phyloP scores from a whole-genome alignment of 1,140 invertebrate genomes.

The Protaetia brevitarsis region DNA sequence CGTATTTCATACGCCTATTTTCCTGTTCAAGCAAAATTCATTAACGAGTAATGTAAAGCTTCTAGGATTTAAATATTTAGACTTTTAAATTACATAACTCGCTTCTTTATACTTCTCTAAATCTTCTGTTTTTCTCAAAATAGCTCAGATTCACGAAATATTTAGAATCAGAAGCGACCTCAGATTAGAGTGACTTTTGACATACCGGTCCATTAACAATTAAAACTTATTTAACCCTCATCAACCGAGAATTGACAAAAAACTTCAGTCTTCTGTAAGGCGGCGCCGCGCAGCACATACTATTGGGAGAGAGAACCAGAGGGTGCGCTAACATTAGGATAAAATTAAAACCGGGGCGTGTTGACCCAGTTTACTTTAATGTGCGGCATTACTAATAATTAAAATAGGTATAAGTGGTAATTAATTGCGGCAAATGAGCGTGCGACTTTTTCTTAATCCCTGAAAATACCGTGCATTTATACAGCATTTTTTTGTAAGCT shows the following conservation, averaged over 20 bases:
- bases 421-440: not conserved
- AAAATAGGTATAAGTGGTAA: constrained; percentile 14
- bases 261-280: not conserved
- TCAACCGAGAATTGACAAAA: constrained; percentile 3
- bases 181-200: not conserved
- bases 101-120: not conserved
- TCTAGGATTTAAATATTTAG: too few relatives aligned
- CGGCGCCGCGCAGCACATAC: too few relatives aligned
- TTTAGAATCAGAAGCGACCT: not conserved
- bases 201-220: constrained; percentile 9
- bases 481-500: not conserved
- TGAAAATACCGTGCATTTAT: not conserved
- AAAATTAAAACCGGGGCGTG: not conserved
- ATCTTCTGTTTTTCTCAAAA: not conserved
- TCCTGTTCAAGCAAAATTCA: too few relatives aligned
- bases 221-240: constrained; percentile 16
- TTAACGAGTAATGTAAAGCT: too few relatives aligned
- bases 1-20: too few relatives aligned
- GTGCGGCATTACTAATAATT: constrained; percentile 1
- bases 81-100: too few relatives aligned
- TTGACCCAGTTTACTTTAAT: constrained; percentile 10
- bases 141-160: not conserved
- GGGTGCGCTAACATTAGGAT: not conserved
- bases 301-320: not conserved
- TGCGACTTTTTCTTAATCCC: not conserved